Conservation (phyloP, 2,888 invertebrate genomes). For the Lochmaea crataegi region DNA sequence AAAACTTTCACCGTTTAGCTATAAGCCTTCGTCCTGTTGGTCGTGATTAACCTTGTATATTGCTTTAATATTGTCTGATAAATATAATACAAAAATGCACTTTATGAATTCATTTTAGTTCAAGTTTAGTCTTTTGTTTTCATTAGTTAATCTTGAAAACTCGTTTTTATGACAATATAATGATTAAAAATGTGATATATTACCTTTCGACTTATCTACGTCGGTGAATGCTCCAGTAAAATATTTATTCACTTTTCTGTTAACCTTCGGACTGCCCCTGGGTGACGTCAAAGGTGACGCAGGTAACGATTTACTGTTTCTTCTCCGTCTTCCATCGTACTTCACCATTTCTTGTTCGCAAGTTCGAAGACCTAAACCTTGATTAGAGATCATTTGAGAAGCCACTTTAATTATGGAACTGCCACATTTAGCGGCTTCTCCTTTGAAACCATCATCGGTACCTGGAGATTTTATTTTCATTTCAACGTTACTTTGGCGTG, state of each 20-base stretch:
- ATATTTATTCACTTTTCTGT: slow-evolving; percentile 71
- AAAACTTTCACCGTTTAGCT: too few species aligned
- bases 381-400: slow-evolving; percentile 69
- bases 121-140: too few species aligned
- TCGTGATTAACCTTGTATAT: too few species aligned
- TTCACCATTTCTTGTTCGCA: slow-evolving; percentile 45
- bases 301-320: slow-evolving; percentile 79
- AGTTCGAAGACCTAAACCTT: slow-evolving; percentile 42
- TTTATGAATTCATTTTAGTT: too few species aligned
- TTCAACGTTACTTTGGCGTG: slow-evolving; percentile 43
- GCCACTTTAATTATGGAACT: slow-evolving; percentile 72
- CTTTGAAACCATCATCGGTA: slow-evolving; percentile 77
- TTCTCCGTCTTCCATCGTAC: slow-evolving; percentile 65
- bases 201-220: slow-evolving; percentile 64
- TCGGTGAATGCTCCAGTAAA: slow-evolving; percentile 68
- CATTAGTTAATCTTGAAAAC: slow-evolving; percentile 50
- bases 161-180: background rate
- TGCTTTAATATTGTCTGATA: too few species aligned
- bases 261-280: slow-evolving; percentile 70
- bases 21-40: too few species aligned
- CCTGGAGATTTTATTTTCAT: slow-evolving; percentile 70
- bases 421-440: slow-evolving; percentile 77
- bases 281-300: slow-evolving; percentile 76
- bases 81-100: too few species aligned
- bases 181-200: background rate